These are phyloP conservation scores for Sepiola atlantica DNA, from an alignment of 2,888 invertebrate genomes.

Conservation along the genomic window DNA sequence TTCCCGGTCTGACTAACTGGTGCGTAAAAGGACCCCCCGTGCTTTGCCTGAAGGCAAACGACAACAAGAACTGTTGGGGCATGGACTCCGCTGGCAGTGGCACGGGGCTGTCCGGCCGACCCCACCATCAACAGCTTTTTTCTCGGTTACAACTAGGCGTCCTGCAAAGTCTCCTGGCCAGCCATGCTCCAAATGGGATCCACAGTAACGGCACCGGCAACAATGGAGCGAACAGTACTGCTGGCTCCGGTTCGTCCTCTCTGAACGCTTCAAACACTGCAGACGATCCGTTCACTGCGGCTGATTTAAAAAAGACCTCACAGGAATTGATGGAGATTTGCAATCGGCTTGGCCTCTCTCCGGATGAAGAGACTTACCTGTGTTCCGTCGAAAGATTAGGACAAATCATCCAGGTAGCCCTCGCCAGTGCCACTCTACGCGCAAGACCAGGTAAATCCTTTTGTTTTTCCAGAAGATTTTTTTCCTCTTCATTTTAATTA, in stretches of 20 bases:
- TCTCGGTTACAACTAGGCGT: slow-evolving; percentile 66
- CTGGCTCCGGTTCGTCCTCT: slow-evolving; percentile 40
- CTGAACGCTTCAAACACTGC: slow-evolving; percentile 43
- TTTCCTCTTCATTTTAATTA: neutral
- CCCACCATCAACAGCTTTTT: slow-evolving; percentile 24
- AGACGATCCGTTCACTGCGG: slow-evolving; percentile 57
- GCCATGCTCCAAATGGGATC: slow-evolving; percentile 51
- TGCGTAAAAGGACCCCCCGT: slow-evolving; percentile 66
- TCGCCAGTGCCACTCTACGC: slow-evolving; percentile 86
- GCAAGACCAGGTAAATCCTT: slow-evolving; percentile 81
- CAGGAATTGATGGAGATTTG: slow-evolving; percentile 54
- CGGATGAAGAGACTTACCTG: slow-evolving; percentile 75
- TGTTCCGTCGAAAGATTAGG: slow-evolving; percentile 85
- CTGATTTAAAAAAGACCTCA: slow-evolving; percentile 58
- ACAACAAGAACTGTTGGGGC: slow-evolving; percentile 46
- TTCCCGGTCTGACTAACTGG: slow-evolving; percentile 68
- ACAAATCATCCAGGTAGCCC: slow-evolving; percentile 87
- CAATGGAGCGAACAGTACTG: slow-evolving; percentile 49
- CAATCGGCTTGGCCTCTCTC: slow-evolving; percentile 50
- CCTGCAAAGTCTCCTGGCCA: slow-evolving; percentile 61
- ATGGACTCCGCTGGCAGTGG: neutral
- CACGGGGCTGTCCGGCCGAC: neutral
- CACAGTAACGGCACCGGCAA: slow-evolving; percentile 54
- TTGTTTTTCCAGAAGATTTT: neutral
- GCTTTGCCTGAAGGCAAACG: slow-evolving; percentile 50